Percentiles rank a stretch among this genome's conserved stretches.
Conservation (phyloP, 1,140 invertebrate genomes). For the Papilio polytes region DNA sequence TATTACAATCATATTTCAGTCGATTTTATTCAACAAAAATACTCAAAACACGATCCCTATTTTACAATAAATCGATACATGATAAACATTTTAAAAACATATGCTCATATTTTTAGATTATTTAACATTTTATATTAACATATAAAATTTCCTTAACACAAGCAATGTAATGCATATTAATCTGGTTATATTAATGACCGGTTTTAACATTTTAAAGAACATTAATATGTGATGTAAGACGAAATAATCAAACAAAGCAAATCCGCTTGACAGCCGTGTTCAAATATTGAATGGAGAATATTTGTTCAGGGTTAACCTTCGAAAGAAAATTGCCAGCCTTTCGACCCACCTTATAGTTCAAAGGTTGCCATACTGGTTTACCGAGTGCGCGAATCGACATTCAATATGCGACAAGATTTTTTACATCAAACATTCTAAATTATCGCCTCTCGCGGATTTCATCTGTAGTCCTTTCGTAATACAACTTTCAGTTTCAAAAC, state of each 20-base stretch:
- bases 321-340: conserved; percentile 48
- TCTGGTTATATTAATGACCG: conserved; percentile 47
- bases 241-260: conserved; percentile 51
- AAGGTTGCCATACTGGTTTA: conserved; percentile 66
- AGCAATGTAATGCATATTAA: conserved; percentile 25
- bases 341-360: conserved; percentile 67
- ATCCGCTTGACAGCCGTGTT: conserved; percentile 59
- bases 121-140: conserved; percentile 5
- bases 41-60: conserved; percentile 13
- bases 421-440: conserved; percentile 53
- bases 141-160: conserved; percentile 25
- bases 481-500: conserved; percentile 76
- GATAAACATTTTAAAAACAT: neutral
- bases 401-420: conserved; percentile 28
- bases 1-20: conserved; percentile 23
- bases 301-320: conserved; percentile 45
- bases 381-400: conserved; percentile 50
- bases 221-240: conserved; percentile 54
- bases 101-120: neutral
- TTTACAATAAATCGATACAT: conserved; percentile 9
- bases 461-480: conserved; percentile 63
- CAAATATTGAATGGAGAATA: conserved; percentile 60
- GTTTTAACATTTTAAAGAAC: conserved; percentile 48
- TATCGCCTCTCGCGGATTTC: conserved; percentile 60
- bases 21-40: conserved; percentile 9